Evolutionary conservation across 2,113 vertebrate species (phyloP).

Genomic region (Notechis scutatus): DNA sequence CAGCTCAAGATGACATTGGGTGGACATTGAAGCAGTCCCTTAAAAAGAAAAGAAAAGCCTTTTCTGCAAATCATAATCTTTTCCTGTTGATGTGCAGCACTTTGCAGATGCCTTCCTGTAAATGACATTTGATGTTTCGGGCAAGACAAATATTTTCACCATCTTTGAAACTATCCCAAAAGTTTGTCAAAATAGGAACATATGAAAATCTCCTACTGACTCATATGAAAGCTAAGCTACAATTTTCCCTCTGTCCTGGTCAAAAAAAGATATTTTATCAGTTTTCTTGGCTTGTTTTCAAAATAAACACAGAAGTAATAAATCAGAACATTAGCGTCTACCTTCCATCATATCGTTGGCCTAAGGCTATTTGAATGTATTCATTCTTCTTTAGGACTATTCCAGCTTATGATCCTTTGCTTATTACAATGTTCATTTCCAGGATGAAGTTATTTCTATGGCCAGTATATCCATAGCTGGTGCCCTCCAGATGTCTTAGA

Average conservation of each 20-base stretch:
- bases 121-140: background rate
- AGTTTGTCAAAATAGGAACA: too few species aligned
- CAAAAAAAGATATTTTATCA: background rate
- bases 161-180: background rate
- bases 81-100: background rate
- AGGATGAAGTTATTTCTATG: background rate
- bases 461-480: background rate
- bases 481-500: background rate
- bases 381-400: background rate
- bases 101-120: background rate
- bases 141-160: background rate
- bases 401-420: background rate
- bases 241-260: background rate
- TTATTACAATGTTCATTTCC: background rate
- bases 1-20: background rate
- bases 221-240: background rate
- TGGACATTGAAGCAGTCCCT: background rate
- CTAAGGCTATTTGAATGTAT: background rate
- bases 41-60: background rate
- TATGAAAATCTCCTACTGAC: background rate
- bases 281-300: background rate
- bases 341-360: slow-evolving; percentile 22
- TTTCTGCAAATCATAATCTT: background rate
- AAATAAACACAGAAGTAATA: background rate
- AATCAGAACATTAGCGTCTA: background rate